Evolutionary conservation across 2,888 invertebrate species (phyloP).

Genomic region (Nowickia ferox): DNA sequence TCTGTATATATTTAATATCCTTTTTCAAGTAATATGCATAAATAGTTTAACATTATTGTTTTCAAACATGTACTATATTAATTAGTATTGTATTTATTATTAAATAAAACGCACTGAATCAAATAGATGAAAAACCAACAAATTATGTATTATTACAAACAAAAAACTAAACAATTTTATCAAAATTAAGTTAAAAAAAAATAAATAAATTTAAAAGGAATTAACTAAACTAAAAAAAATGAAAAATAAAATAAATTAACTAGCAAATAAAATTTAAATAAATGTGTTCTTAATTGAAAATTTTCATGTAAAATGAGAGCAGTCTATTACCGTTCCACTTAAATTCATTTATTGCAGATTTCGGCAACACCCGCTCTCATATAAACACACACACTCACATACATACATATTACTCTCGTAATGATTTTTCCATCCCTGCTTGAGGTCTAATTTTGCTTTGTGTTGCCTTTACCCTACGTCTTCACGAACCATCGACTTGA

Average conservation of each 20-base stretch:
- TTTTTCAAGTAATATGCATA: background rate
- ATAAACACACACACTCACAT: no score
- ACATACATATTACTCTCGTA: no score
- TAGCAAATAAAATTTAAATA: constrained; percentile 59
- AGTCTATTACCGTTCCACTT: no score
- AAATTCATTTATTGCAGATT: no score
- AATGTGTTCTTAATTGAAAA: constrained; percentile 26
- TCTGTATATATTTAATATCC: constrained; percentile 64
- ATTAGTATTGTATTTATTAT: constrained; percentile 75
- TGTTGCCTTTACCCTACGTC: no score
- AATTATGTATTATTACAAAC: constrained; percentile 69
- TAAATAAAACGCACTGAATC: constrained; percentile 81
- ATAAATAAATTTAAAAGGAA: constrained; percentile 22
- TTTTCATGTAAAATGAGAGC: background rate
- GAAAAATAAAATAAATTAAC: constrained; percentile 54
- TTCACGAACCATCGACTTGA: no score
- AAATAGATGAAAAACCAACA: constrained; percentile 79
- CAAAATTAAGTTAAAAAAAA: constrained; percentile 55
- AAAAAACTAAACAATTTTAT: constrained; percentile 70
- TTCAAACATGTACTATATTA: constrained; percentile 77
- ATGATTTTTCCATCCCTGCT: no score
- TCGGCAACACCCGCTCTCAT: no score
- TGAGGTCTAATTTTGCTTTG: no score
- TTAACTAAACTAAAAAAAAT: constrained; percentile 44
- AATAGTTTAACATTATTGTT: constrained; percentile 20